phyloP scores from a whole-genome alignment of 2,113 vertebrate genomes.

The Nycticryphes semicollaris region DNA sequence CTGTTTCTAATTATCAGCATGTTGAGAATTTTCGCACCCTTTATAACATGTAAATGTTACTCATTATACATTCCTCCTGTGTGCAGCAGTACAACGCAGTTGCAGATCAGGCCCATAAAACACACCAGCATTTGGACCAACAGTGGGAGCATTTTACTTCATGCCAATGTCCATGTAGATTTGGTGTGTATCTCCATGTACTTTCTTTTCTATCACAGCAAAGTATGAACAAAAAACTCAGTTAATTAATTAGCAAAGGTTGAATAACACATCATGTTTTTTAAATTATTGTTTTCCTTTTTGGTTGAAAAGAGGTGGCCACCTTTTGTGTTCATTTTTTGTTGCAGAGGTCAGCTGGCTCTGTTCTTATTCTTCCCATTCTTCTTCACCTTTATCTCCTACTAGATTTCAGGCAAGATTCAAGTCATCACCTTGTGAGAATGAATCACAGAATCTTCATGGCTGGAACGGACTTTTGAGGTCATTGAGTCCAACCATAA shows the following conservation, averaged over 20 bases:
- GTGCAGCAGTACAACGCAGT: not conserved
- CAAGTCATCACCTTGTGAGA: not conserved
- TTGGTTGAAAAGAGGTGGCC: not conserved
- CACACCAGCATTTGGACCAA: not conserved
- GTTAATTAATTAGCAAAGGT: not conserved
- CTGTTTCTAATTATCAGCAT: conserved; percentile 14
- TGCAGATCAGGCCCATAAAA: not conserved
- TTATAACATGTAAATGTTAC: not conserved
- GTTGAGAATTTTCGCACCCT: not conserved
- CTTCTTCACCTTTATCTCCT: not conserved
- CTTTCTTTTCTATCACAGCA: not conserved
- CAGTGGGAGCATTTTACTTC: not conserved
- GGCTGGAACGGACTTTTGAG: too few species aligned
- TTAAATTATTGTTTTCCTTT: not conserved
- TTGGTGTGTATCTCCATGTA: not conserved
- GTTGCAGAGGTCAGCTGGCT: not conserved
- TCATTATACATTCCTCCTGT: not conserved
- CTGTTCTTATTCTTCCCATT: not conserved
- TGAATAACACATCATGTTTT: not conserved
- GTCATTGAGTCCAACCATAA: too few species aligned
- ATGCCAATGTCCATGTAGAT: not conserved
- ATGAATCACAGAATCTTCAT: not conserved
- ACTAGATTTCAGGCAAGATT: not conserved
- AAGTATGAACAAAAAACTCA: not conserved
- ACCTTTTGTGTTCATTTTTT: not conserved